Evolutionary conservation across 2,113 vertebrate genomes (phyloP).

Genomic region (Hippocampus guttulatus): DNA sequence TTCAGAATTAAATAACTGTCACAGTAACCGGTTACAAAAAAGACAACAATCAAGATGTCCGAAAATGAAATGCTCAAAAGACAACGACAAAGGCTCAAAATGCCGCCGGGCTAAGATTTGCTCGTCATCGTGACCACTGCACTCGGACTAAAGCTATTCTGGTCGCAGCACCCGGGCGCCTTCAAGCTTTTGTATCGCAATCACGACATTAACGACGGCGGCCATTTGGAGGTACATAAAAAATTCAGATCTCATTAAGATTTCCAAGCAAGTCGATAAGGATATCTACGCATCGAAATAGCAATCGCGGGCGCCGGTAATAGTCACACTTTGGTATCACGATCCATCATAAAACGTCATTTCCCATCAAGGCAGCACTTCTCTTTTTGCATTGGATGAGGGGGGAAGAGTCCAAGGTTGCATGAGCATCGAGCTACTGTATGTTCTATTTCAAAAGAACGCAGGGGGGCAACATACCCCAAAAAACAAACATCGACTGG

Average conservation of each 20-base stretch:
- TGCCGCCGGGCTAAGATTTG: slow-evolving; percentile 25
- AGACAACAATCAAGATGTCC: slow-evolving; percentile 30
- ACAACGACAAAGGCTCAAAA: slow-evolving; percentile 34
- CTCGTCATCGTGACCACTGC: background rate
- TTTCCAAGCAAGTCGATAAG: slow-evolving; percentile 47
- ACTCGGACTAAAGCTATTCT: slow-evolving; percentile 29
- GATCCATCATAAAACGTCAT: slow-evolving; percentile 54
- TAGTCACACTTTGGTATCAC: slow-evolving; percentile 44
- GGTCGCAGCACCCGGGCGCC: slow-evolving; percentile 29
- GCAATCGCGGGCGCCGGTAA: slow-evolving; percentile 47
- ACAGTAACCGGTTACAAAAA: too few relatives aligned
- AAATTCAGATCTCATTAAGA: slow-evolving; percentile 70
- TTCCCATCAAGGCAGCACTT: slow-evolving; percentile 37
- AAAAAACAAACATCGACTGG: slow-evolving; percentile 7
- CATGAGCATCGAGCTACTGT: background rate
- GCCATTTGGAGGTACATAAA: slow-evolving; percentile 66
- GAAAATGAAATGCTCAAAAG: slow-evolving; percentile 38
- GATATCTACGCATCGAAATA: slow-evolving; percentile 63
- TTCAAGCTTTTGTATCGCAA: slow-evolving; percentile 45
- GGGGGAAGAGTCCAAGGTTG: slow-evolving; percentile 33
- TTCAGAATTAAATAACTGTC: too few relatives aligned
- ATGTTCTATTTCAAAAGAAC: slow-evolving; percentile 36
- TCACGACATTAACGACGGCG: slow-evolving; percentile 43
- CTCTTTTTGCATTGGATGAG: slow-evolving; percentile 23
- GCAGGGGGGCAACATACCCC: slow-evolving; percentile 22